Evolutionary conservation across 2,888 invertebrate species (phyloP), one percentile per base, ranked within the genome.

Genomic region (Polymixis lichenea): DNA sequence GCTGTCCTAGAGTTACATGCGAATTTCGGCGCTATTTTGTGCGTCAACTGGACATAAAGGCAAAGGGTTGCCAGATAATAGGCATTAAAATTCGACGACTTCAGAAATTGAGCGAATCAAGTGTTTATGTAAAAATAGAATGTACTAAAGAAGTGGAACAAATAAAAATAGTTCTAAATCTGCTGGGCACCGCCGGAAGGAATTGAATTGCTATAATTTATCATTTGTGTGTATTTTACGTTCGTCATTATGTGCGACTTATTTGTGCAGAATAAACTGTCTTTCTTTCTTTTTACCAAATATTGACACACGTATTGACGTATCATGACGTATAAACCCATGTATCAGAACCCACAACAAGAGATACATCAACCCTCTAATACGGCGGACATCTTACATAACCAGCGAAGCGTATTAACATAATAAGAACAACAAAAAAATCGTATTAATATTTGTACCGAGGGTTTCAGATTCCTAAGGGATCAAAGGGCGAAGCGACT

Each of bases 391-490:
- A 49, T 78, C 78, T 86, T 72, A 70, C 86, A 58, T 62, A 82
- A 77, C 80, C 87, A 85, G 81, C 83, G 72, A 75, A 69, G 65
- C 85, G 76, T 79, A 88, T 87, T 87, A 88, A 85, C 88, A 88
- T 87, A 88, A 88, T 80, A 84, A 80, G 75, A 85, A 88, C 78
- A 88, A 82, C 82, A 84, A 88, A 87, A 87, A 87, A 88, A 88
- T 82, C 85, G 58, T 87, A 87, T 87, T 87, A 87, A 87, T 87
- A 87, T 88, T 87, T 78, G 79, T 78, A 82, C 77, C 78, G 68
- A 87, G 83, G 87, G 87, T 80, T 38, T 85, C 71, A 74, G 77
- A 85, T 79, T 87, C 87, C 82, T 82, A 38, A 75, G 87, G 78
- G 88, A 87, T 87, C 87, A 87, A 87, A 87, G 88, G 79, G 73